These are phyloP conservation scores for Pterocles orientalis DNA, from an alignment of 2,113 vertebrate species.

Conservation along the genomic window DNA sequence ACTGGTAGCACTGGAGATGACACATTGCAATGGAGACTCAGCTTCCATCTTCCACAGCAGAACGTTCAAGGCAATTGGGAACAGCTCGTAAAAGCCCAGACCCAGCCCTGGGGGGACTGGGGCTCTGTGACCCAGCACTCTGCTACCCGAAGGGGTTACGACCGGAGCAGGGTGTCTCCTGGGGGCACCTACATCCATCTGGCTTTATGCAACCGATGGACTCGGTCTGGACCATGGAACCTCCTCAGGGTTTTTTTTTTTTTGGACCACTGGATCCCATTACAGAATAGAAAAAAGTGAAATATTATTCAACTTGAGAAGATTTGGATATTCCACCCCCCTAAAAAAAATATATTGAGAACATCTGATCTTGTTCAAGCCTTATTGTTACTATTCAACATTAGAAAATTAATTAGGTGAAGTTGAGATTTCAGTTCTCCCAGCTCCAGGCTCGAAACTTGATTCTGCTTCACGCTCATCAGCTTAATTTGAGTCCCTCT, in stretches of 20 bases:
- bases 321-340: neutral
- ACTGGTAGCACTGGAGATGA: slow-evolving; percentile 90
- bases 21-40: neutral
- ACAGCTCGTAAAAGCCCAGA: neutral
- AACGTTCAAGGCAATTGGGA: neutral
- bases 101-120: accelerated
- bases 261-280: neutral
- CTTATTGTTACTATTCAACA: neutral
- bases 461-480: neutral
- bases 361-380: neutral
- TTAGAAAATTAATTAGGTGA: neutral
- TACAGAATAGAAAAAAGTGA: neutral
- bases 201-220: neutral
- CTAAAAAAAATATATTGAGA: neutral
- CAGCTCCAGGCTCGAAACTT: neutral
- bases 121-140: neutral
- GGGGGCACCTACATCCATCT: neutral
- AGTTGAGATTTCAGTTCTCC: neutral
- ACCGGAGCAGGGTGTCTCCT: neutral
- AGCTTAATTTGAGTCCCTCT: neutral
- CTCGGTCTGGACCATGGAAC: neutral
- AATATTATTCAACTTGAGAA: neutral
- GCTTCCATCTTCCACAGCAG: accelerated
- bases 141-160: neutral
- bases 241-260: neutral